Evolutionary conservation across 2,888 invertebrate species (phyloP).

Genomic region (Ctena decussata): DNA sequence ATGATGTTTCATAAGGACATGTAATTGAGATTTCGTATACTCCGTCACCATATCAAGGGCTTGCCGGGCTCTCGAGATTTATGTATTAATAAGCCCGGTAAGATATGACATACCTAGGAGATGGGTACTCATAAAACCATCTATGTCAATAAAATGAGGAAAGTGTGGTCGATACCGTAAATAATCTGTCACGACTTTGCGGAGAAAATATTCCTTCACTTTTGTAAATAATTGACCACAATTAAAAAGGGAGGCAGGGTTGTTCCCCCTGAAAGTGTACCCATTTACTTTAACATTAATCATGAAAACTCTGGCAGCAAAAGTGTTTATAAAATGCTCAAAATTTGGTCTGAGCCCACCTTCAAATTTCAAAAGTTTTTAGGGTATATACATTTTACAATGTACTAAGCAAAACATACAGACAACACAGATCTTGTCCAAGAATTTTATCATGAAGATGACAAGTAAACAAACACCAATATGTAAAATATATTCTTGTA

Average conservation of each 20-base stretch:
- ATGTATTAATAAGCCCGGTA: not conserved
- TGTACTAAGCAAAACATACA: not conserved
- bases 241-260: no score
- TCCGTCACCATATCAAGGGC: not conserved
- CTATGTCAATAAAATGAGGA: not conserved
- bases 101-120: not conserved
- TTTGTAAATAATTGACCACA: no score
- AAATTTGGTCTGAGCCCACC: no score
- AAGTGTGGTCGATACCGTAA: not conserved
- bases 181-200: not conserved
- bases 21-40: not conserved
- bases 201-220: no score
- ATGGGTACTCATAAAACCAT: constrained; percentile 2
- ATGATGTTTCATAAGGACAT: not conserved
- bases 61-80: not conserved
- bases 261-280: no score
- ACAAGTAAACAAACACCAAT: no score
- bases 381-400: no score
- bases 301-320: no score
- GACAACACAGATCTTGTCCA: not conserved
- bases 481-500: no score
- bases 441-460: not conserved
- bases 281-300: no score
- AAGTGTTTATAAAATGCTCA: no score
- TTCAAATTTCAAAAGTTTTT: no score